Evolutionary conservation across 2,797 vertebrate genomes (phyloP), one percentile per base, ranked within the genome.

Genomic region (Amniataba percoides): DNA sequence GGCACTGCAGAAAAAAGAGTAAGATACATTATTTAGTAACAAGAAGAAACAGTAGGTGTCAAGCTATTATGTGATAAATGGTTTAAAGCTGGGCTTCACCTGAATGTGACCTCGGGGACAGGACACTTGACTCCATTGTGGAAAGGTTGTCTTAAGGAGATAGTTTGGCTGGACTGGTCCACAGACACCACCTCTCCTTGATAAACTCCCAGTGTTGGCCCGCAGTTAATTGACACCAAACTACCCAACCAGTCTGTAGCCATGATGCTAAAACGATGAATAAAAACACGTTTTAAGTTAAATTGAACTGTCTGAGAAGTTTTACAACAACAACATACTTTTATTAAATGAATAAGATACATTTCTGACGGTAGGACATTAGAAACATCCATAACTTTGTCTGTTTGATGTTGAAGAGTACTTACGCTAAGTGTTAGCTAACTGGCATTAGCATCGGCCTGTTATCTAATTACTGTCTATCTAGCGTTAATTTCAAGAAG

Each of bases 61-160:
- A 21, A 51, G n/a, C 4, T 1, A 23, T 49, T 21, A 3, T 15
- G 3, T 27, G 15, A 25, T 9, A 18, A 27, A 23, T 3, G 14
- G 15, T 25, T 34, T 0, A 10, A 10, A 11, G 1, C 1, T 11
- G 14, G 18, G 48, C 78, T 92, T 92, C 87, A 99, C 98, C 98
- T 98, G 95, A 99, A 99, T n/a, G 98, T 99, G 92, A 99, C 97
- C 87, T 99, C 98, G 9, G 97, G 97, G 73, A 99, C 98, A 0
- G 99, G 96, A 71, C 98, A 99, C 84, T 97, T 99, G 71, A 98
- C 93, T 21, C 98, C 98, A 85, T 99, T 99, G 73, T 99, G 98
- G 85, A 99, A 99, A 63, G 98, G 98, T 42, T 97, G 96, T 0
- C 94, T 97, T 60, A 99, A 95, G 51, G 98, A 97, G 83, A 99